These are phyloP conservation scores for Agrochola circellaris DNA, from an alignment of 2,888 invertebrate genomes.

Conservation along the genomic window DNA sequence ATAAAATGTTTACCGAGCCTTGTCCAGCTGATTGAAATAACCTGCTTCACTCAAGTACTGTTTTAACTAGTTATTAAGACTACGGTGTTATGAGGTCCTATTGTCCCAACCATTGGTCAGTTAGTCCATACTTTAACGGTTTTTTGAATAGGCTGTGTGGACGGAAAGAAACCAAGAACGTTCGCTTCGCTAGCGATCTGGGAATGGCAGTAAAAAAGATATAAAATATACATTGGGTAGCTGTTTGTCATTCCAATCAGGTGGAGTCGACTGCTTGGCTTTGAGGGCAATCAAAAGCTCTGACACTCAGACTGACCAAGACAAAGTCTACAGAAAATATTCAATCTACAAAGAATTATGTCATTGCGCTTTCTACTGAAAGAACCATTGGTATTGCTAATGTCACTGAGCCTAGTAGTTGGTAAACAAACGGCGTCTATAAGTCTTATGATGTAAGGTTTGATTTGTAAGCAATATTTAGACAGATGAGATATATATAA, in stretches of 20 bases:
- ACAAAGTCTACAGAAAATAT: neutral
- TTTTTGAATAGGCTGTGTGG: slow-evolving; percentile 20
- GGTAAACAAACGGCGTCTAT: neutral
- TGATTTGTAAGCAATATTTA: neutral
- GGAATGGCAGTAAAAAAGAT: slow-evolving; percentile 47
- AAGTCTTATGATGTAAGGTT: neutral
- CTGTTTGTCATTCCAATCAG: slow-evolving; percentile 48
- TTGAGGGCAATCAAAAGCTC: neutral
- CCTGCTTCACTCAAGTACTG: slow-evolving; percentile 42
- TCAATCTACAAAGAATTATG: neutral
- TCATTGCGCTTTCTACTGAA: neutral
- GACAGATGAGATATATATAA: neutral
- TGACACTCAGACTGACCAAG: neutral
- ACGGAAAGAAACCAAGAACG: neutral
- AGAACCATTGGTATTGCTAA: neutral
- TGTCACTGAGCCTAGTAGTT: neutral
- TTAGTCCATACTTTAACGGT: slow-evolving; percentile 19
- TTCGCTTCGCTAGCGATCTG: slow-evolving; percentile 26
- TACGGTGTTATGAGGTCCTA: slow-evolving; percentile 28
- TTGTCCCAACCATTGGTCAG: slow-evolving; percentile 16
- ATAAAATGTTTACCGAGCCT: slow-evolving; percentile 50
- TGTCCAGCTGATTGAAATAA: slow-evolving; percentile 60
- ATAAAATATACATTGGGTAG: slow-evolving; percentile 44
- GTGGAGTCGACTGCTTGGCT: slow-evolving; percentile 10
- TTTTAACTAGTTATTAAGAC: slow-evolving; percentile 57